Conservation (phyloP, 2,888 invertebrate genomes). For the Eupithecia centaureata region DNA sequence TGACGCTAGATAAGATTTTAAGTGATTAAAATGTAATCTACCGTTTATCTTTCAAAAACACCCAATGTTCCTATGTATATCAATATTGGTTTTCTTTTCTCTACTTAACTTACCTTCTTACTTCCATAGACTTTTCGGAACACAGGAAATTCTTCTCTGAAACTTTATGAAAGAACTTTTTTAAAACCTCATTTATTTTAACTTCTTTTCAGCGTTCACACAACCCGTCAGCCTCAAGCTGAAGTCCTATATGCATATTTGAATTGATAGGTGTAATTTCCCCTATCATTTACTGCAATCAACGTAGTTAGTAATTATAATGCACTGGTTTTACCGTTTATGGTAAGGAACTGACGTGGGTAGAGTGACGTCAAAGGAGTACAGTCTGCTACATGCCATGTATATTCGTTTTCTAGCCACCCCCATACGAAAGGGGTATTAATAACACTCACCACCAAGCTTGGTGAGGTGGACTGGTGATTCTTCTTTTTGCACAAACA, state of each 20-base stretch:
- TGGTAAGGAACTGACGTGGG: conserved; percentile 24
- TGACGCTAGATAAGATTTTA: too few species aligned
- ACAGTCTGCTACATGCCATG: background rate
- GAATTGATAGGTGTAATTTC: conserved; percentile 17
- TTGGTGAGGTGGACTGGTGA: too few species aligned
- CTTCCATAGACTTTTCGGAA: background rate
- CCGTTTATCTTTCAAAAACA: background rate
- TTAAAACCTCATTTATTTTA: background rate
- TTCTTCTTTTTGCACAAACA: too few species aligned
- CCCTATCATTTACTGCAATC: conserved; percentile 29
- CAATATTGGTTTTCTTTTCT: background rate
- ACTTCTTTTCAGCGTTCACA: background rate
- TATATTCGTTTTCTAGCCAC: too few species aligned
- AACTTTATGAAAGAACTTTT: background rate
- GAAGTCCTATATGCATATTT: conserved; percentile 4
- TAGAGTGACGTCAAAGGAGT: conserved; percentile 29
- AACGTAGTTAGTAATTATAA: conserved; percentile 26
- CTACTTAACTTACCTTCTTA: background rate
- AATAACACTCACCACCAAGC: too few species aligned
- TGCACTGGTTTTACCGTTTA: conserved; percentile 28
- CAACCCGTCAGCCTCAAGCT: background rate
- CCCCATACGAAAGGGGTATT: too few species aligned
- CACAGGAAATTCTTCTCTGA: background rate
- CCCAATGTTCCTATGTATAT: background rate
- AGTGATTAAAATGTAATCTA: background rate